Percentiles rank a stretch among this genome's conserved stretches.
Evolutionary conservation across 2,797 vertebrate genomes (phyloP).

Genomic region (Spatula clypeata): DNA sequence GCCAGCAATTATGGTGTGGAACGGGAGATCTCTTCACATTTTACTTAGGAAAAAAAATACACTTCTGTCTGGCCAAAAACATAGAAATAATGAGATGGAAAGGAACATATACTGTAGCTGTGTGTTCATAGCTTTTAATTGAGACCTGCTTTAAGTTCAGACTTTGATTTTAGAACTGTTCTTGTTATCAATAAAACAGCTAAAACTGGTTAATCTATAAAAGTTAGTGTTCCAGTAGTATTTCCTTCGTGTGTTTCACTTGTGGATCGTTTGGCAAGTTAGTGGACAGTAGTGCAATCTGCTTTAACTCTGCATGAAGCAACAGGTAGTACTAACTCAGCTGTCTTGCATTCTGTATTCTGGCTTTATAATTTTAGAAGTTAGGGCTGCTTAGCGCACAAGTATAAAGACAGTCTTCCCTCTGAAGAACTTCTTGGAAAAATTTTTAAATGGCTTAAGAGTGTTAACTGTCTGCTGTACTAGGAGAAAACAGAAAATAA

Average conservation of each 20-base stretch:
- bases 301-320: not conserved
- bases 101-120: not conserved
- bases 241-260: not conserved
- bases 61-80: not conserved
- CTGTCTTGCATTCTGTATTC: not conserved
- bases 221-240: not conserved
- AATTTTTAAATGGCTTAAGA: not conserved
- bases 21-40: not conserved
- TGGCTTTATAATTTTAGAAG: not conserved
- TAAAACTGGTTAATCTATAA: not conserved
- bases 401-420: not conserved
- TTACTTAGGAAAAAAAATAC: not conserved
- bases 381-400: not conserved
- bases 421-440: not conserved
- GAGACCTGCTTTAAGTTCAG: not conserved
- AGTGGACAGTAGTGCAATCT: not conserved
- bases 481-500: not conserved
- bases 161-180: not conserved
- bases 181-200: not conserved
- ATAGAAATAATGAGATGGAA: not conserved
- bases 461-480: not conserved
- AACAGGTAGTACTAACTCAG: not conserved
- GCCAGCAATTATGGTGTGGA: not conserved
- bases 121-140: not conserved
- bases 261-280: not conserved